A percentile compares a stretch with the other conserved stretches of the same genome.
Conservation (phyloP, 1,140 invertebrate genomes). For the Bombus difficillimus region DNA sequence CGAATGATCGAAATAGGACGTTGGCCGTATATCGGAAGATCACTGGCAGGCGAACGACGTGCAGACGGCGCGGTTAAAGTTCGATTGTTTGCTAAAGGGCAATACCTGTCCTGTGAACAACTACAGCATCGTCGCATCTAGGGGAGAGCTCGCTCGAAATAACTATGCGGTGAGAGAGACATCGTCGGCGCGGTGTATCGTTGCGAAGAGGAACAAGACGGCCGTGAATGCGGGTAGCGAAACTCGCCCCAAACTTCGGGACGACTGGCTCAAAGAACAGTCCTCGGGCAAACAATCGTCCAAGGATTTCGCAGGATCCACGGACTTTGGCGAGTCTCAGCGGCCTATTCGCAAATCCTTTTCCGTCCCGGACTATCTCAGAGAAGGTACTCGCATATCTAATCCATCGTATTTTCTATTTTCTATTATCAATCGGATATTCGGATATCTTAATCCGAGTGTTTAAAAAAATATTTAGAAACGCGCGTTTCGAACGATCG, state of each 20-base stretch:
- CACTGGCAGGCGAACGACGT: constrained; percentile 57
- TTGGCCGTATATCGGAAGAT: constrained; percentile 65
- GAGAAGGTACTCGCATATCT: constrained; percentile 66
- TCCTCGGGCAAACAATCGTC: neutral
- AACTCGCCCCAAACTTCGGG: constrained; percentile 35
- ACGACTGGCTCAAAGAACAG: constrained; percentile 33
- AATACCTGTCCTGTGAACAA: constrained; percentile 64
- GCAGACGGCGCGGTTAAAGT: constrained; percentile 38
- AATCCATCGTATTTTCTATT: neutral
- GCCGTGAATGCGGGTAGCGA: constrained; percentile 39
- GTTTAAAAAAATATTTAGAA: too few relatives aligned
- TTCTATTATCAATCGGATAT: neutral
- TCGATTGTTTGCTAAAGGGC: constrained; percentile 26
- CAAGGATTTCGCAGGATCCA: constrained; percentile 24
- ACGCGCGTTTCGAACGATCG: too few relatives aligned
- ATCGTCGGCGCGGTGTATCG: constrained; percentile 42
- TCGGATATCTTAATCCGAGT: neutral
- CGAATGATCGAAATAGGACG: constrained; percentile 59
- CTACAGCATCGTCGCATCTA: constrained; percentile 74
- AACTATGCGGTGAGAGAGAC: constrained; percentile 71
- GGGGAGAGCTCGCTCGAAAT: constrained; percentile 75
- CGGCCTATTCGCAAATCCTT: constrained; percentile 70
- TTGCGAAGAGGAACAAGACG: constrained; percentile 46
- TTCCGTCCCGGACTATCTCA: constrained; percentile 70
- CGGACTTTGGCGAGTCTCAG: constrained; percentile 9